These are phyloP conservation scores for Tetramorium bicarinatum DNA, from an alignment of 2,888 invertebrate species.

Conservation along the genomic window DNA sequence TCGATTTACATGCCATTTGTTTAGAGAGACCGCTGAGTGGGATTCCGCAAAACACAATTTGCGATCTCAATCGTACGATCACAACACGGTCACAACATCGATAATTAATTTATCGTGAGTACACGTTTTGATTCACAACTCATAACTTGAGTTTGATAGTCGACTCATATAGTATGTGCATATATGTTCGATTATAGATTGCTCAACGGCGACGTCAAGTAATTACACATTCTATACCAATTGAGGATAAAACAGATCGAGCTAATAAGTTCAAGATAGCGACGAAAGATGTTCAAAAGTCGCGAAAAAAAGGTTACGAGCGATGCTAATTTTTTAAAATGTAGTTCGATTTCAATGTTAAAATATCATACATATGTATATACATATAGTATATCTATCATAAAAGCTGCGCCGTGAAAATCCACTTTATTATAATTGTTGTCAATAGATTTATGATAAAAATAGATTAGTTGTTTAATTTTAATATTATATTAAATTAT, in stretches of 20 bases:
- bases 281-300: background rate
- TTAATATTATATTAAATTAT: too few relatives aligned
- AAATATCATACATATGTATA: too few relatives aligned
- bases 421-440: too few relatives aligned
- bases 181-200: background rate
- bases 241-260: background rate
- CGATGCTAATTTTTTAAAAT: too few relatives aligned
- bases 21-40: background rate
- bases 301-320: too few relatives aligned
- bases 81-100: slow-evolving; percentile 7
- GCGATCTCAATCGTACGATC: background rate
- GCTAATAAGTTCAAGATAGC: background rate
- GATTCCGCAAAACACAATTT: slow-evolving; percentile 10
- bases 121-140: background rate
- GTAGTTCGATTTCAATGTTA: too few relatives aligned
- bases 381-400: too few relatives aligned
- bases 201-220: background rate
- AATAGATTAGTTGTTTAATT: too few relatives aligned
- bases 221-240: background rate
- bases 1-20: slow-evolving; percentile 43
- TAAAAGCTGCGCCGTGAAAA: too few relatives aligned
- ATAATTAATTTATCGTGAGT: background rate
- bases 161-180: background rate
- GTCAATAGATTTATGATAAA: too few relatives aligned
- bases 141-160: background rate